A percentile compares a stretch with the other conserved stretches of the same genome.
Evolutionary conservation across 1,140 invertebrate species (phyloP).

Genomic region (Eueides isabella): DNA sequence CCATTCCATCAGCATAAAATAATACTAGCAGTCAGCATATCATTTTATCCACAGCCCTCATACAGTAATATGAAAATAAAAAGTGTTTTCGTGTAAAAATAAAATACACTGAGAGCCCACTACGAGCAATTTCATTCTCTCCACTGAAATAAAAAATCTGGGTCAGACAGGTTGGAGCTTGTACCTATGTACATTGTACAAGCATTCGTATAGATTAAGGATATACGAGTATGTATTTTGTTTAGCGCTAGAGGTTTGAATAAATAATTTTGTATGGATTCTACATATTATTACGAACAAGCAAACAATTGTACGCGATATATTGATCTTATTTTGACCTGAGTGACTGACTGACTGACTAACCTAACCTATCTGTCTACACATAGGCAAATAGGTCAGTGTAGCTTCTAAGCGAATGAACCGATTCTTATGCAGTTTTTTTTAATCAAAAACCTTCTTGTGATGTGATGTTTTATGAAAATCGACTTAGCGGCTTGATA

Average conservation of each 20-base stretch:
- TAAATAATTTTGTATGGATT: neutral
- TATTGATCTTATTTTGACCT: too few relatives aligned
- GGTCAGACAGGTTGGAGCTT: conserved; percentile 62
- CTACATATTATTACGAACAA: too few relatives aligned
- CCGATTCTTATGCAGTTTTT: too few relatives aligned
- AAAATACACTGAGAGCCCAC: conserved; percentile 52
- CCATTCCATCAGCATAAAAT: conserved; percentile 57
- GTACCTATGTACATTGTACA: conserved; percentile 39
- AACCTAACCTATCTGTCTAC: too few relatives aligned
- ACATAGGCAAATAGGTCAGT: too few relatives aligned
- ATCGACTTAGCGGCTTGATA: too few relatives aligned
- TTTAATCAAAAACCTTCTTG: too few relatives aligned
- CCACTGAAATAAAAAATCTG: conserved; percentile 76
- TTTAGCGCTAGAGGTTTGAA: neutral
- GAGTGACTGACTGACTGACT: too few relatives aligned
- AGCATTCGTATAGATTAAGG: conserved; percentile 49
- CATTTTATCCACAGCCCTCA: conserved; percentile 40
- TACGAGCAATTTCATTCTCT: conserved; percentile 77
- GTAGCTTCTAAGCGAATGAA: too few relatives aligned
- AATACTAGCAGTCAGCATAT: conserved; percentile 46
- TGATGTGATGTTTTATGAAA: too few relatives aligned
- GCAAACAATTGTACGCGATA: too few relatives aligned
- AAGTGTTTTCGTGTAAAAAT: conserved; percentile 60
- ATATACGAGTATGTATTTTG: conserved; percentile 13
- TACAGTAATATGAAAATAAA: conserved; percentile 66